Evolutionary conservation across 2,113 vertebrate species (phyloP).

Genomic region (Amphiprion ocellaris): DNA sequence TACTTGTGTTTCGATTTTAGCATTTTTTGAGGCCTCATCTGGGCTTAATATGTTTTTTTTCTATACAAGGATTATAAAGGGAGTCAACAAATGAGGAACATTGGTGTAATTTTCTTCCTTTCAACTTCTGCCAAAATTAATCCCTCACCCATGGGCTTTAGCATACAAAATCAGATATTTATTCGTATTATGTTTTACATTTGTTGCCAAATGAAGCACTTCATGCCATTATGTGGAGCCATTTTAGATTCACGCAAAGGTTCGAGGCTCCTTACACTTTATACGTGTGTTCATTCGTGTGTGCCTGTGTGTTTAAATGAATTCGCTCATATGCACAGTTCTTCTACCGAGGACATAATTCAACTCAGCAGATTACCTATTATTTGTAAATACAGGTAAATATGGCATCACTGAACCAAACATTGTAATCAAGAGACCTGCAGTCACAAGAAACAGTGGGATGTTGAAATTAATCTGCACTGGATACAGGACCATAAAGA

Average conservation of each 20-base stretch:
- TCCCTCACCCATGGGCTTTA: slow-evolving; percentile 30
- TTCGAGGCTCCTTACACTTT: slow-evolving; percentile 25
- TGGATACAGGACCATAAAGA: slow-evolving; percentile 7
- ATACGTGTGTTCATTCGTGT: slow-evolving; percentile 20
- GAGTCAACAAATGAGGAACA: slow-evolving; percentile 61
- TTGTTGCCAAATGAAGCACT: slow-evolving; percentile 59
- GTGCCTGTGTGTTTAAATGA: slow-evolving; percentile 34
- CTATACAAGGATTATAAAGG: slow-evolving; percentile 63
- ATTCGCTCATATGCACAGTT: slow-evolving; percentile 29
- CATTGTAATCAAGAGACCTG: slow-evolving; percentile 1
- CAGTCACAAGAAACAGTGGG: neutral
- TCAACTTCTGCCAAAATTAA: slow-evolving; percentile 51
- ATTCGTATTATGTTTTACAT: slow-evolving; percentile 43
- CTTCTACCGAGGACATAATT: slow-evolving; percentile 12
- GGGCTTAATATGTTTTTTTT: slow-evolving; percentile 49
- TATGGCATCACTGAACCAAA: slow-evolving; percentile 3
- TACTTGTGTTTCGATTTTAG: slow-evolving; percentile 69
- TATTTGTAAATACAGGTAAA: slow-evolving; percentile 3
- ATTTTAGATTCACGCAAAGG: slow-evolving; percentile 23
- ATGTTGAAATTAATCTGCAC: neutral
- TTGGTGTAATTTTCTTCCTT: slow-evolving; percentile 59
- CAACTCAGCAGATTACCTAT: slow-evolving; percentile 21
- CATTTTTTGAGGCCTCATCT: slow-evolving; percentile 58
- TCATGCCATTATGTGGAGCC: slow-evolving; percentile 23
- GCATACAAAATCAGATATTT: slow-evolving; percentile 39